These are phyloP conservation scores for Crotophaga sulcirostris DNA, from an alignment of 2,113 vertebrate species.

Conservation along the genomic window DNA sequence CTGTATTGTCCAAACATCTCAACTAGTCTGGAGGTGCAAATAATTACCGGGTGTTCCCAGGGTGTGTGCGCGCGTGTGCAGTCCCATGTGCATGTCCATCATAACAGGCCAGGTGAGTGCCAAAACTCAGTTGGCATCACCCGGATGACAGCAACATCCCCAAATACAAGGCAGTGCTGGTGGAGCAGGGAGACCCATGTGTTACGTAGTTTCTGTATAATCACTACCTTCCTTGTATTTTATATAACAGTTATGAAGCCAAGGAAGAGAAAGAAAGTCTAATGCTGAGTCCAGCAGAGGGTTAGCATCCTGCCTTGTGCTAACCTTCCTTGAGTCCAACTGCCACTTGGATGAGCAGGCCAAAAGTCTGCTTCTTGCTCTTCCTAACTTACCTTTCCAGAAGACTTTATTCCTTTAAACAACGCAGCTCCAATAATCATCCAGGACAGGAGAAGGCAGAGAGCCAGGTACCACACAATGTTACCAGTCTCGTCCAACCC, in stretches of 20 bases:
- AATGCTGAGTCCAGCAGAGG: not conserved
- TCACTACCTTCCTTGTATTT: not conserved
- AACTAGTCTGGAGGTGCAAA: not conserved
- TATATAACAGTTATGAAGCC: not conserved
- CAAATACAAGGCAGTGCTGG: not conserved
- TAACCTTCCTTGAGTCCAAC: not conserved
- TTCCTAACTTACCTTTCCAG: constrained; percentile 86
- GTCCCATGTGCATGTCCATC: not conserved
- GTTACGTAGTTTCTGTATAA: not conserved
- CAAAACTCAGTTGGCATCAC: not conserved
- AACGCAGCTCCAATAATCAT: constrained; percentile 81
- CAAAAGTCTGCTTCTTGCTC: not conserved
- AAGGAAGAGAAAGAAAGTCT: not conserved
- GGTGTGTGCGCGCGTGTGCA: not conserved
- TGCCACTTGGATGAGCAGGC: not conserved
- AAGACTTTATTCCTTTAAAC: constrained; percentile 94
- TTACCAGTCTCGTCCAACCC: constrained; percentile 85
- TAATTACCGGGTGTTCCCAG: constrained; percentile 7
- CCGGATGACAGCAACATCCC: not conserved
- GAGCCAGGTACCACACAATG: constrained; percentile 92
- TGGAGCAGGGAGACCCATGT: not conserved
- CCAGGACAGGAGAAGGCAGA: constrained; percentile 90
- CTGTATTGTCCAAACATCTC: not conserved
- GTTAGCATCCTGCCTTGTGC: not conserved
- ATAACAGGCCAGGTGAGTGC: not conserved